These are phyloP conservation scores for Clepsis dumicolana DNA, from an alignment of 2,888 invertebrate species.

Conservation along the genomic window DNA sequence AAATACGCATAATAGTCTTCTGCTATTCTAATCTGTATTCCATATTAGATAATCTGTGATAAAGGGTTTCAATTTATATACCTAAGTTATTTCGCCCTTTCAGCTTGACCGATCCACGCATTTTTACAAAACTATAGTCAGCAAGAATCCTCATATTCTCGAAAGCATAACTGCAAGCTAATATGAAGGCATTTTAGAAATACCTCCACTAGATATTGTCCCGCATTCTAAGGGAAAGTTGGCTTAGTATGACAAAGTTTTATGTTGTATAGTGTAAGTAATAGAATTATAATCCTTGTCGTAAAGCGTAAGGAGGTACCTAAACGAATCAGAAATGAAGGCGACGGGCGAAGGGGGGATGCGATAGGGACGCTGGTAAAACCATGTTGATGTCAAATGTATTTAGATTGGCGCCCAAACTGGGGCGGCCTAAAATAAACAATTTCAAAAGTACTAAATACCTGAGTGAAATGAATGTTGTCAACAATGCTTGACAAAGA, in stretches of 20 bases:
- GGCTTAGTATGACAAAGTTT: background rate
- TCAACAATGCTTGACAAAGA: too few relatives aligned
- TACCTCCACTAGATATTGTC: background rate
- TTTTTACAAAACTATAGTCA: background rate
- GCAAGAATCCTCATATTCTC: background rate
- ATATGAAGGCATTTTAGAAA: background rate
- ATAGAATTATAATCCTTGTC: background rate
- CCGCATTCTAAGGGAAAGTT: background rate
- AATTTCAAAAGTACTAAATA: too few relatives aligned
- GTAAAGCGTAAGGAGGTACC: background rate
- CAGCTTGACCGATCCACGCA: background rate
- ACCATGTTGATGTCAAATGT: too few relatives aligned
- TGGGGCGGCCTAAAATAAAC: background rate
- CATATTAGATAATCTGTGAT: too few relatives aligned
- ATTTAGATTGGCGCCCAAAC: background rate
- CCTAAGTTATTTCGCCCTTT: too few relatives aligned
- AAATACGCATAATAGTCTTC: too few relatives aligned
- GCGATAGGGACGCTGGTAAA: too few relatives aligned
- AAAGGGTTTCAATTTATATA: too few relatives aligned
- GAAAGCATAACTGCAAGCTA: background rate
- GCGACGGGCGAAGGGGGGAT: too few relatives aligned
- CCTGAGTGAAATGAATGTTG: too few relatives aligned
- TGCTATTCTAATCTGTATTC: too few relatives aligned
- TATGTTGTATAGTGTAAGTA: background rate
- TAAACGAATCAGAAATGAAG: too few relatives aligned